Evolutionary conservation across 1,140 invertebrate genomes (phyloP).

Genomic region (Euwallacea similis): DNA sequence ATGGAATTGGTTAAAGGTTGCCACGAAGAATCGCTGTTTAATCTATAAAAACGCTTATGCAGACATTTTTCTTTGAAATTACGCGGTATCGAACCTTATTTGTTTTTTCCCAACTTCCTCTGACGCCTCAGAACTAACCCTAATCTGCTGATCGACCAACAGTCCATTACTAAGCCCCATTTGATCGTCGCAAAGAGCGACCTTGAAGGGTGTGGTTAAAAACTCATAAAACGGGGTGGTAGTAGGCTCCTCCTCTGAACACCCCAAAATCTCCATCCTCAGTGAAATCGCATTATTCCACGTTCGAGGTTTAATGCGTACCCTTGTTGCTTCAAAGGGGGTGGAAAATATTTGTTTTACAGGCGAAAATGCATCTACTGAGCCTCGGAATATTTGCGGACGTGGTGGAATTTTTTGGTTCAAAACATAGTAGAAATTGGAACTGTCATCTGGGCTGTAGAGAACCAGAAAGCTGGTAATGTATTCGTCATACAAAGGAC

Average conservation of each 20-base stretch:
- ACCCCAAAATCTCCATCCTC: slow-evolving; percentile 75
- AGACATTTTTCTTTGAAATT: neutral
- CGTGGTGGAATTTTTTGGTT: slow-evolving; percentile 34
- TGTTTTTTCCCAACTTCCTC: slow-evolving; percentile 48
- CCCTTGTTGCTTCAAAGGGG: slow-evolving; percentile 71
- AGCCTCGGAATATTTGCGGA: slow-evolving; percentile 68
- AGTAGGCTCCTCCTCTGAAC: slow-evolving; percentile 53
- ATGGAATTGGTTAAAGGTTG: slow-evolving; percentile 62
- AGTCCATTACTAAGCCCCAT: slow-evolving; percentile 66
- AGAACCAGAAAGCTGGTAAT: slow-evolving; percentile 75
- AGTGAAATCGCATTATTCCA: slow-evolving; percentile 77
- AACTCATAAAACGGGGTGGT: slow-evolving; percentile 42
- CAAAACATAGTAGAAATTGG: slow-evolving; percentile 40
- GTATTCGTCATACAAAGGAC: slow-evolving; percentile 65
- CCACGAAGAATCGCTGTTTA: slow-evolving; percentile 60
- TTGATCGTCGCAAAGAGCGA: slow-evolving; percentile 59
- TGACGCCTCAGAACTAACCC: slow-evolving; percentile 51
- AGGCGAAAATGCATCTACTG: slow-evolving; percentile 62
- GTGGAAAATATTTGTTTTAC: slow-evolving; percentile 66
- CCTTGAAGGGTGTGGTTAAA: neutral
- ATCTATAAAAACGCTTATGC: slow-evolving; percentile 32
- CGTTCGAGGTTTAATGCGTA: slow-evolving; percentile 71
- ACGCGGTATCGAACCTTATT: slow-evolving; percentile 41
- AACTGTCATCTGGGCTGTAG: slow-evolving; percentile 58
- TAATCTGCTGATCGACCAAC: slow-evolving; percentile 62